These are phyloP conservation scores for Gasterosteus aculeatus DNA, from an alignment of 2,113 vertebrate species.

Conservation along the genomic window DNA sequence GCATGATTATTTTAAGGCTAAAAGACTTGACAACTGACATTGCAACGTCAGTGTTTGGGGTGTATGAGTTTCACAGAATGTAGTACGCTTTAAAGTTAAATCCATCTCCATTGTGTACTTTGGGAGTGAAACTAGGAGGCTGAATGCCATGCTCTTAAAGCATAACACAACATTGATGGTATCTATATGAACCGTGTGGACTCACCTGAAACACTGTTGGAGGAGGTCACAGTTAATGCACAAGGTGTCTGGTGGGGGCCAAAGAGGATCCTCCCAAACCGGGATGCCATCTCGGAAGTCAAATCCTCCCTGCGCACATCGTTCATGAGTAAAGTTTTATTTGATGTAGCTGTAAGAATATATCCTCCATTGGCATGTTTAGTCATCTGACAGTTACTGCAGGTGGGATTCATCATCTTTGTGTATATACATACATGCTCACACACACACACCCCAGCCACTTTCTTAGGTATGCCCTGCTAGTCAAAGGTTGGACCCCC, in stretches of 20 bases:
- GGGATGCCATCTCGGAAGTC: no score
- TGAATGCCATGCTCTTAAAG: neutral
- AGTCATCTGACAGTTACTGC: neutral
- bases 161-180: neutral
- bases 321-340: no score
- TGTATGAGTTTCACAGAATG: neutral
- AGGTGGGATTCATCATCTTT: neutral
- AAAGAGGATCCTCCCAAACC: no score
- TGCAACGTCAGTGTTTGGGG: neutral
- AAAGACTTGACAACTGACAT: neutral
- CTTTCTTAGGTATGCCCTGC: no score
- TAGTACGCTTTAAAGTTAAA: no score
- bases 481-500: no score
- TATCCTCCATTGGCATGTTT: no score
- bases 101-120: neutral
- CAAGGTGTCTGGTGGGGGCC: neutral
- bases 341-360: no score
- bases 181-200: neutral
- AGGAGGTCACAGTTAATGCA: neutral
- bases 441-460: slow-evolving; percentile 7
- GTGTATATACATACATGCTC: neutral
- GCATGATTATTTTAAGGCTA: neutral
- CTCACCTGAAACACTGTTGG: neutral
- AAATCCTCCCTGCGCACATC: no score
- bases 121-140: neutral